These are phyloP conservation scores for Cassiopea andromeda DNA, from an alignment of 30 jellyfish, hydroid and myxozoan species.

Conservation along the genomic window DNA sequence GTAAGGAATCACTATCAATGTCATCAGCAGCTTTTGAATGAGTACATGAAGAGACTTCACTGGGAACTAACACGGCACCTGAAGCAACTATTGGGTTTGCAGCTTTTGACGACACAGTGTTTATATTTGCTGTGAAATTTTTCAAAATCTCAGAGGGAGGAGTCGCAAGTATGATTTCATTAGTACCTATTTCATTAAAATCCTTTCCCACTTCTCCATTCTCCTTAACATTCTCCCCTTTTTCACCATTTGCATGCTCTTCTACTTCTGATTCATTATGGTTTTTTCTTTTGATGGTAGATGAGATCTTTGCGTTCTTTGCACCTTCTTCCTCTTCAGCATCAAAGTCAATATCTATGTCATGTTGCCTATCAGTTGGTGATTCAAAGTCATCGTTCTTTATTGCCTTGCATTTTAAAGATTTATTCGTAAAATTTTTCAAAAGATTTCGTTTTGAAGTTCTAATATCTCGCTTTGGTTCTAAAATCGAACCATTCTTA, in stretches of 20 bases:
- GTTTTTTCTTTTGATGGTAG: neutral
- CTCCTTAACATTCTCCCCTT: neutral
- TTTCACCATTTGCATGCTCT: neutral
- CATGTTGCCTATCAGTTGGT: neutral
- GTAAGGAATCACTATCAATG: neutral
- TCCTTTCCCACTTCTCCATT: neutral
- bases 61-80: neutral
- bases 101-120: neutral
- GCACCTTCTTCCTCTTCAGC: neutral
- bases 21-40: neutral
- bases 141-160: constrained; percentile 9
- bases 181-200: neutral
- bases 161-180: constrained; percentile 28
- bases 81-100: neutral
- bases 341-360: neutral
- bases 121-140: neutral
- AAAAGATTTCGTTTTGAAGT: neutral
- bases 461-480: neutral
- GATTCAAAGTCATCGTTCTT: neutral
- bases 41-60: neutral
- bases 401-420: neutral
- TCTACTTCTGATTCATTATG: neutral
- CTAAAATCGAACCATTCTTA: neutral
- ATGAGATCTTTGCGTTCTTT: neutral
- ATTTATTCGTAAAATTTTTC: neutral